Evolutionary conservation across 1,140 invertebrate genomes (phyloP).

Genomic region (Phortica variegata): DNA sequence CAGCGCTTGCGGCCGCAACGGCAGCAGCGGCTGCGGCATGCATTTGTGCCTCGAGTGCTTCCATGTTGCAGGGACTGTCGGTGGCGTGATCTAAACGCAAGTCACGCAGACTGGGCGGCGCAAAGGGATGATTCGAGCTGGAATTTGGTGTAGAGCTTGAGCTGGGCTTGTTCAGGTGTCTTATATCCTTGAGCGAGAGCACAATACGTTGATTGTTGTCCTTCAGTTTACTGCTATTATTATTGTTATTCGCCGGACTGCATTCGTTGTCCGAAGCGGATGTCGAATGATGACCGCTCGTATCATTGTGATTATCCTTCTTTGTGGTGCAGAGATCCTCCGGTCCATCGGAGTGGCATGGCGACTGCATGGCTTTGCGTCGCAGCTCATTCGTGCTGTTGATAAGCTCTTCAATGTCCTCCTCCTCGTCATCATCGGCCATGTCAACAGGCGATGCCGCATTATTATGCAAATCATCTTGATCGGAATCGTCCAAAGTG

Average conservation of each 20-base stretch:
- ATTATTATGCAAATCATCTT: conserved; percentile 14
- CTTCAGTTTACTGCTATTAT: conserved; percentile 49
- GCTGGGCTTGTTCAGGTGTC: conserved; percentile 48
- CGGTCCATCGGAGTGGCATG: conserved; percentile 44
- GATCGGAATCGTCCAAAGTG: conserved; percentile 6
- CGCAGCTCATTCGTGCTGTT: conserved; percentile 47
- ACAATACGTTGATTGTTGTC: conserved; percentile 56
- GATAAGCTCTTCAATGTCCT: conserved; percentile 54
- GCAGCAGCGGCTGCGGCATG: conserved; percentile 48
- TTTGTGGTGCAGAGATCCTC: conserved; percentile 61
- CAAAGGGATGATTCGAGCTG: conserved; percentile 26
- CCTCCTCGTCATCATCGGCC: conserved; percentile 37
- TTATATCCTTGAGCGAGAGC: conserved; percentile 50
- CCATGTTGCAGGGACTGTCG: conserved; percentile 44
- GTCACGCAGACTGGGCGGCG: conserved; percentile 29
- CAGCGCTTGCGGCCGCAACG: conserved; percentile 34
- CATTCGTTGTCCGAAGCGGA: conserved; percentile 26
- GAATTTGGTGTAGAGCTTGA: conserved; percentile 36
- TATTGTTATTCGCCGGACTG: conserved; percentile 33
- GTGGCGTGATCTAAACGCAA: conserved; percentile 25
- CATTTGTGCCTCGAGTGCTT: conserved; percentile 50
- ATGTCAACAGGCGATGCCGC: conserved; percentile 26
- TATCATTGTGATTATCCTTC: conserved; percentile 21
- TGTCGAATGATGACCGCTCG: conserved; percentile 6
- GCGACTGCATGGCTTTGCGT: conserved; percentile 40